Percentiles rank a stretch among this genome's conserved stretches.
These are phyloP conservation scores for Pangasius macronema DNA, from an alignment of 2,797 vertebrate species.

Conservation along the genomic window DNA sequence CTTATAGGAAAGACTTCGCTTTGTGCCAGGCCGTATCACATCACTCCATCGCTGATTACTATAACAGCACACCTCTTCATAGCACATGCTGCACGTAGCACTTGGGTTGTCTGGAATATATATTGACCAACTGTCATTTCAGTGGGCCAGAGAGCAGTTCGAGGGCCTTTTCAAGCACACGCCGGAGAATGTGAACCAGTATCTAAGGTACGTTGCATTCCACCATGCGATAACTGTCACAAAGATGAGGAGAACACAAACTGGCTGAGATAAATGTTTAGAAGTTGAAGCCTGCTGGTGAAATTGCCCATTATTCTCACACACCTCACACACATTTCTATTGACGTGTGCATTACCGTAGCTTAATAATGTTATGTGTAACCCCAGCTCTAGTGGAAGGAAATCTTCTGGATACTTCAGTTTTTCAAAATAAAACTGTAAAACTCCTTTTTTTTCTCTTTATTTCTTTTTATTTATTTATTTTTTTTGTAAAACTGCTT, in stretches of 20 bases:
- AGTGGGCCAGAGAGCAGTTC: slow-evolving; percentile 92
- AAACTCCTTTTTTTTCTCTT: no score
- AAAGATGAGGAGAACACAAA: not conserved
- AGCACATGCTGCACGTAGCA: not conserved
- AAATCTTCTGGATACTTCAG: not conserved
- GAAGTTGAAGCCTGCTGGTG: not conserved
- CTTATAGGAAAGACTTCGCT: not conserved
- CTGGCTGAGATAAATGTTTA: not conserved
- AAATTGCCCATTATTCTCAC: not conserved
- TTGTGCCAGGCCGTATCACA: not conserved
- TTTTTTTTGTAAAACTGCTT: not conserved
- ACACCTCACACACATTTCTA: not conserved
- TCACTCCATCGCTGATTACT: not conserved
- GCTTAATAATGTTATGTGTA: not conserved
- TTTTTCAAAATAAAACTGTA: no score
- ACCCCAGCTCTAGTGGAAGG: not conserved
- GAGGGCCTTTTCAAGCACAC: slow-evolving; percentile 83
- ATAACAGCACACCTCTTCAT: not conserved
- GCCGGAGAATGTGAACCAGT: slow-evolving; percentile 78
- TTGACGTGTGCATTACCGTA: not conserved
- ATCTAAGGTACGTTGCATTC: slow-evolving; percentile 70
- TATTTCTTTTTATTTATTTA: no score
- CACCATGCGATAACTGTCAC: not conserved
- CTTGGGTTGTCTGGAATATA: not conserved
- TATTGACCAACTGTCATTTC: slow-evolving; percentile 31